Conservation (phyloP, 2,888 invertebrate genomes). For the Thereva unica region DNA sequence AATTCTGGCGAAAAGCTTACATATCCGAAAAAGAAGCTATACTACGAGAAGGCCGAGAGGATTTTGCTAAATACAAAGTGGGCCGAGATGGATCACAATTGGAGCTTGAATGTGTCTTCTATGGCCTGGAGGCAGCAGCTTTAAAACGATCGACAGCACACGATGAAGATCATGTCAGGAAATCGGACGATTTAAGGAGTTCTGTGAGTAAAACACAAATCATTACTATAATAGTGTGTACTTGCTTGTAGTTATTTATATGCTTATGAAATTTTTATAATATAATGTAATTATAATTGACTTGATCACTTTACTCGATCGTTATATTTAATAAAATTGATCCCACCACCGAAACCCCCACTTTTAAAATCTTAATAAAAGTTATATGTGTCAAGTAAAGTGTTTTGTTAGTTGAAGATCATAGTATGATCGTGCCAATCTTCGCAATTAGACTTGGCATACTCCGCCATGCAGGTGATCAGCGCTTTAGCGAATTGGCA, state of each 20-base stretch:
- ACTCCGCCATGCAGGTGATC: conserved; percentile 70
- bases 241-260: neutral
- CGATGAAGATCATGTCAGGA: conserved; percentile 59
- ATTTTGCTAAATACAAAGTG: conserved; percentile 61
- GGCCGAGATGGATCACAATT: conserved; percentile 63
- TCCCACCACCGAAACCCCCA: neutral
- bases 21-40: conserved; percentile 63
- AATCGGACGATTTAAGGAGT: conserved; percentile 61
- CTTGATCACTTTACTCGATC: neutral
- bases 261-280: neutral
- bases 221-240: no score
- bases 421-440: conserved; percentile 69
- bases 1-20: conserved; percentile 63
- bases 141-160: conserved; percentile 52
- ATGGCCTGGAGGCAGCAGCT: conserved; percentile 61
- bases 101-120: conserved; percentile 64
- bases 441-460: conserved; percentile 73
- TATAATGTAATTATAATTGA: neutral
- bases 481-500: conserved; percentile 70
- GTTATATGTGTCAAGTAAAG: neutral
- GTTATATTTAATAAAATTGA: neutral
- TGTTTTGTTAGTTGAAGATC: conserved; percentile 51
- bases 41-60: conserved; percentile 62
- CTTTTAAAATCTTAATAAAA: neutral
- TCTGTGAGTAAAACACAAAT: conserved; percentile 52